Conservation (phyloP, 2,888 invertebrate species). For the Antitype chi region DNA sequence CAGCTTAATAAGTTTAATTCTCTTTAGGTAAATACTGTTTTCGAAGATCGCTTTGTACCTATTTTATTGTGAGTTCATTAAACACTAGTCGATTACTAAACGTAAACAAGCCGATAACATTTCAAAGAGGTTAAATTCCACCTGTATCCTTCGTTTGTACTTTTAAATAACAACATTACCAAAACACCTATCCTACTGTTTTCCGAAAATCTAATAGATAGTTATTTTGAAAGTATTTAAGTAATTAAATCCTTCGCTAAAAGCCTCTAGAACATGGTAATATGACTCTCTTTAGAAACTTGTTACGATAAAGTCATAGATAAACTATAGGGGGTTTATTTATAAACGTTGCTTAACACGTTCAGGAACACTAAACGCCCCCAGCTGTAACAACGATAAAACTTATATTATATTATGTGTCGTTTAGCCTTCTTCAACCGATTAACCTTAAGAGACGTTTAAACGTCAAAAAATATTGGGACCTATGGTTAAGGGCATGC, state of each 20-base stretch:
- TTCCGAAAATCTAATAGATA: not conserved
- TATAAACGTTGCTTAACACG: no score
- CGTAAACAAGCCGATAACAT: not conserved
- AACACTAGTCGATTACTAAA: not conserved
- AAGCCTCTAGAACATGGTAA: not conserved
- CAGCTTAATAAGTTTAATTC: no score
- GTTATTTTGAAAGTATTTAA: not conserved
- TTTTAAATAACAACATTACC: not conserved
- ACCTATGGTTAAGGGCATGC: no score
- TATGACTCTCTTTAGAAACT: not conserved
- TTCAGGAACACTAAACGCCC: no score
- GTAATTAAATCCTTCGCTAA: not conserved
- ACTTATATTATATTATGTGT: no score
- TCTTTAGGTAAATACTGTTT: not conserved
- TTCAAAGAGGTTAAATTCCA: not conserved
- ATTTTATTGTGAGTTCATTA: not conserved
- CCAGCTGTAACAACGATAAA: no score
- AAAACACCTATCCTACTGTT: not conserved
- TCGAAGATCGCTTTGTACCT: not conserved
- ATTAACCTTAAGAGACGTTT: no score
- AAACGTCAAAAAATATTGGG: no score
- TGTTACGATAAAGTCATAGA: not conserved
- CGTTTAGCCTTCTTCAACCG: no score
- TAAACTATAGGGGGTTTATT: no score
- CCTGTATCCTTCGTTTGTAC: not conserved